These are phyloP conservation scores for Psilopogon haemacephalus DNA, from an alignment of 2,113 vertebrate genomes.

Conservation along the genomic window DNA sequence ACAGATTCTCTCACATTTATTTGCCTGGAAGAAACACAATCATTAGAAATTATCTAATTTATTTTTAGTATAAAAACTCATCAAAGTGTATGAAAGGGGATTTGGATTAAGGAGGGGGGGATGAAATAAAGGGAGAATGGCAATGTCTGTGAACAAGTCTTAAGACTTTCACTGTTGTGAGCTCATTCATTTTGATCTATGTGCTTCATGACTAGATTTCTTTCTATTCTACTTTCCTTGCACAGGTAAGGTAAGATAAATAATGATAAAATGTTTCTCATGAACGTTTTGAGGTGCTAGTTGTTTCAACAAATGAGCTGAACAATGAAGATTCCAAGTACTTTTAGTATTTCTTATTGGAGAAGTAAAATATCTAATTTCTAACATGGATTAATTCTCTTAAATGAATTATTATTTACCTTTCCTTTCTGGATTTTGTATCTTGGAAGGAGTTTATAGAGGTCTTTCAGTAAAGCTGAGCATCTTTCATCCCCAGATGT, in stretches of 20 bases:
- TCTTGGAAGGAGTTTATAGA: background rate
- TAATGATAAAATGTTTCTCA: background rate
- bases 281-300: background rate
- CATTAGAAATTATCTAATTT: background rate
- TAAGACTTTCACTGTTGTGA: background rate
- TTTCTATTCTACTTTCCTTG: background rate
- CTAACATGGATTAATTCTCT: background rate
- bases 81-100: background rate
- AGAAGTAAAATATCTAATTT: background rate
- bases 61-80: background rate
- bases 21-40: background rate
- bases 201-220: background rate
- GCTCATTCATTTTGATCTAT: background rate
- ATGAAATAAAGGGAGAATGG: background rate
- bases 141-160: background rate
- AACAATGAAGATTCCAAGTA: background rate
- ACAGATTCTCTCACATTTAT: background rate
- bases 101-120: background rate
- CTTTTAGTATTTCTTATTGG: background rate
- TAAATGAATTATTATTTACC: background rate
- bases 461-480: background rate
- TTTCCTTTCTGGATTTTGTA: background rate
- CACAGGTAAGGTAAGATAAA: background rate
- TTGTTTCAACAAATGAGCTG: background rate
- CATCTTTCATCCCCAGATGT: background rate